These are phyloP conservation scores for Rhingia campestris DNA, from an alignment of 2,888 invertebrate genomes.

Conservation along the genomic window DNA sequence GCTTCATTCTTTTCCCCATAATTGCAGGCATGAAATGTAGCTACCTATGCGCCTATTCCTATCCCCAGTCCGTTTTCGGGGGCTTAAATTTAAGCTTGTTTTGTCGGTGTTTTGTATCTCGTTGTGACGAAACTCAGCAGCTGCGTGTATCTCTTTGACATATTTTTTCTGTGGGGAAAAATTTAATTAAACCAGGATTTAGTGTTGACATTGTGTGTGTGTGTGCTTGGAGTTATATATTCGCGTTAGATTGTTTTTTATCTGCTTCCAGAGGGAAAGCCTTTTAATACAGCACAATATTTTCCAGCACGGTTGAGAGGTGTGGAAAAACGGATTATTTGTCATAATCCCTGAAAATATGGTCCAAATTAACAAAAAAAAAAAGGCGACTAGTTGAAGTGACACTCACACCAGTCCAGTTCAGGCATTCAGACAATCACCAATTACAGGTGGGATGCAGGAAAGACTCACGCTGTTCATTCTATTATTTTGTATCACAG, in stretches of 20 bases:
- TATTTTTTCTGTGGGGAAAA: constrained; percentile 43
- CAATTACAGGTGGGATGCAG: constrained; percentile 66
- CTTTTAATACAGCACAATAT: constrained; percentile 36
- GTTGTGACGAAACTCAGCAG: constrained; percentile 35
- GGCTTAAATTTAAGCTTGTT: constrained; percentile 52
- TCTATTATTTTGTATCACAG: constrained; percentile 27
- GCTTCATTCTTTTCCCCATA: constrained; percentile 50
- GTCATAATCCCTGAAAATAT: constrained; percentile 72
- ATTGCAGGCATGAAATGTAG: constrained; percentile 33
- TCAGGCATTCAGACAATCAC: constrained; percentile 56
- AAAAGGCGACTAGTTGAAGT: constrained; percentile 35
- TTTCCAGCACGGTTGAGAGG: constrained; percentile 9
- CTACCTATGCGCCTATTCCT: neutral
- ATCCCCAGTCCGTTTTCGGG: neutral
- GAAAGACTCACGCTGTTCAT: constrained; percentile 43
- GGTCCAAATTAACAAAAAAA: constrained; percentile 66
- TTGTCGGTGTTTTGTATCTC: constrained; percentile 18
- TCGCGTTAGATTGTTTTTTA: constrained; percentile 43
- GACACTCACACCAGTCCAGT: neutral
- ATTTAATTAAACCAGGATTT: constrained; percentile 73
- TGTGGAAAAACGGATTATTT: constrained; percentile 68
- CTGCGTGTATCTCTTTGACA: constrained; percentile 34
- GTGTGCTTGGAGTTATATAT: constrained; percentile 50
- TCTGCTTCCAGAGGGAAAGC: constrained; percentile 8
- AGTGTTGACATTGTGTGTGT: constrained; percentile 63